Base-by-base conservation (phyloP, 2,113 vertebrate species). In the Hyperopisus bebe region DNA sequence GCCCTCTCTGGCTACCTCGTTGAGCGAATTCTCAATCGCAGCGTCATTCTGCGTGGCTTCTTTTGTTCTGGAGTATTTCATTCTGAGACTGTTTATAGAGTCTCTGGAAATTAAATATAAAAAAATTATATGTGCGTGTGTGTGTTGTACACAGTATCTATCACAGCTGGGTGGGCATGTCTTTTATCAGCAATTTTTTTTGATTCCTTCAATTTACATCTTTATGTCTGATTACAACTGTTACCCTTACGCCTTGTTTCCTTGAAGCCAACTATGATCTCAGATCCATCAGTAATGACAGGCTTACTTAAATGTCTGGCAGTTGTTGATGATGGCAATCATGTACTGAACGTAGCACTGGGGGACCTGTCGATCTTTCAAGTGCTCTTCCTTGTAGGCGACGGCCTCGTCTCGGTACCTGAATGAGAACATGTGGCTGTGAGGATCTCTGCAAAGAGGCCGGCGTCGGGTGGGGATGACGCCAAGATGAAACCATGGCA, bases 281-380 rank as follows among this genome's bases (percentile, higher is more conserved):
- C 51, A 58, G 77, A 58, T 46, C 9, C 39, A 39, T 15, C 19
- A 31, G 44, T 42, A 46, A n/a, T 3, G 48, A 46, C 11, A 19
- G 9, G 91, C 97, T 94, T 93, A 99, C 98, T 96, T 98, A 92
- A 99, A 99, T 0, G 98, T 99, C 92, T 99, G 98, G 92, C 98
- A 99, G 94, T 99, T 99, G 94, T 99, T 99, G 93, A 99, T 97
- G 91, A 99, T 94, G 86, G 97, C 98, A 1, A 99, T 96, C 98
- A 99, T 97, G 91, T 99, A 99, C 62, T 99, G 98, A 4, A 99
- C 97, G 0, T 99, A 99, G 93, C 96, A 99, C 3, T 96, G 98
- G 1, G 98, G 98, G 88, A 96, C 95, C 94, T 98, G 97, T 66
- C 98, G 95, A 91, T 99, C 95, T 90, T 95, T 96, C 91, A 99